Evolutionary conservation across 2,113 vertebrate species (phyloP).

Genomic region (Calyptommatus sinebrachiatus): DNA sequence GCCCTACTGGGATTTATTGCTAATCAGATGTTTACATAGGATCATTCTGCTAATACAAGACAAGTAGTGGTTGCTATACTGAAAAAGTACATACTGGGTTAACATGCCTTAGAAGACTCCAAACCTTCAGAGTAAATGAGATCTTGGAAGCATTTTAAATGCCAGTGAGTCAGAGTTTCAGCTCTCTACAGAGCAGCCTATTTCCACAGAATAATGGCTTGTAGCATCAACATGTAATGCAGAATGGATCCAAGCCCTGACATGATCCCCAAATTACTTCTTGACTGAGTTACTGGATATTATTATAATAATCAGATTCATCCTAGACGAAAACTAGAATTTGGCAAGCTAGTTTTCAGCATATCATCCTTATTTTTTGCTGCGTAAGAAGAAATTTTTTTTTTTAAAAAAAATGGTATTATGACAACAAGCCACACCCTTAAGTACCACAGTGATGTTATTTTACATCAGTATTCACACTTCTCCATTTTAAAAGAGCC

Average conservation of each 20-base stretch:
- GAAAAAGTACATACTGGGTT: not conserved
- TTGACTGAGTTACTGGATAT: not conserved
- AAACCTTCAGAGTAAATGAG: not conserved
- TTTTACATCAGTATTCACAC: not conserved
- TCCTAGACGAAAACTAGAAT: not conserved
- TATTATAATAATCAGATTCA: not conserved
- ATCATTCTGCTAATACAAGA: not conserved
- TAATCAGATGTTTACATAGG: not conserved
- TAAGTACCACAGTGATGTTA: not conserved
- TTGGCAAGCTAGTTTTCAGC: not conserved
- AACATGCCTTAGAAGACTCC: not conserved
- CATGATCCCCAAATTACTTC: not conserved
- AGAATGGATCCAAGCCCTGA: not conserved
- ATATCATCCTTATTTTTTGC: not conserved
- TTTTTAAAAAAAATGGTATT: not conserved
- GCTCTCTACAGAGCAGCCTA: not conserved
- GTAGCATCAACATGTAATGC: not conserved
- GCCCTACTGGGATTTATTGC: not conserved
- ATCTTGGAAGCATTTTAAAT: constrained; percentile 1
- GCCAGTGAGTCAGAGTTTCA: not conserved
- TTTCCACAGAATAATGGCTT: not conserved
- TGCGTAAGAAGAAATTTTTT: not conserved
- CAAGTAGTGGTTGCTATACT: not conserved
- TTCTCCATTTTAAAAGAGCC: not conserved
- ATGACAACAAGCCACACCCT: not conserved